Percentiles rank a stretch among this genome's conserved stretches.
Conservation (phyloP, 2,888 invertebrate species). For the Hemithea aestivaria region DNA sequence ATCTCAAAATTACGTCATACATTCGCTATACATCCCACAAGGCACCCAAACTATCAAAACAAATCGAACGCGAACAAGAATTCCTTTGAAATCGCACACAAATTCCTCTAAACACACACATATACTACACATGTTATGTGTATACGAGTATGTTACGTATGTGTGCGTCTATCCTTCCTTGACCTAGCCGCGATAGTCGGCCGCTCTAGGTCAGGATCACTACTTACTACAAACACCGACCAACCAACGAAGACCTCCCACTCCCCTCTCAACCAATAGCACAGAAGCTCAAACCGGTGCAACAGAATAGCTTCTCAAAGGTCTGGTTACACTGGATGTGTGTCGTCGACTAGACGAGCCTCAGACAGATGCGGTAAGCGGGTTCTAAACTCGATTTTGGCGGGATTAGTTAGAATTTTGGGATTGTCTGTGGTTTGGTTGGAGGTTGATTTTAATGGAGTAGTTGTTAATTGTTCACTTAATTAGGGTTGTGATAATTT, state of each 20-base stretch:
- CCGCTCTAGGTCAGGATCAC: constrained; percentile 75
- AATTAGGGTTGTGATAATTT: too few species aligned
- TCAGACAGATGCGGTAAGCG: constrained; percentile 58
- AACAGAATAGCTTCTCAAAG: constrained; percentile 43
- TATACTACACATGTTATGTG: constrained; percentile 20
- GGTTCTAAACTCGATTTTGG: constrained; percentile 33
- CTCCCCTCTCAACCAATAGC: constrained; percentile 24
- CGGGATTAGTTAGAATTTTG: constrained; percentile 26
- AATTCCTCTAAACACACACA: constrained; percentile 28
- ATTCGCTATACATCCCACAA: too few species aligned
- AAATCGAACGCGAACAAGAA: constrained; percentile 8
- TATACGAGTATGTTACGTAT: constrained; percentile 28
- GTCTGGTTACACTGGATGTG: constrained; percentile 44
- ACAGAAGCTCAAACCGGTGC: constrained; percentile 29
- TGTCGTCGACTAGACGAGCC: constrained; percentile 62
- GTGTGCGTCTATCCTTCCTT: constrained; percentile 77
- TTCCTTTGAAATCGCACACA: constrained; percentile 23
- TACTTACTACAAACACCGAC: constrained; percentile 60
- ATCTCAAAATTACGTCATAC: too few species aligned
- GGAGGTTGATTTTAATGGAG: constrained; percentile 18
- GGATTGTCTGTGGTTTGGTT: constrained; percentile 35
- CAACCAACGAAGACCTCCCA: constrained; percentile 38
- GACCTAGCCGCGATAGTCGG: constrained; percentile 73
- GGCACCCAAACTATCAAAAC: constrained; percentile 15
- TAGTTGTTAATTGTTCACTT: constrained; percentile 1